These are phyloP conservation scores for Melanotaenia pygmaea DNA, from an alignment of 2,797 vertebrate species.

Conservation along the genomic window DNA sequence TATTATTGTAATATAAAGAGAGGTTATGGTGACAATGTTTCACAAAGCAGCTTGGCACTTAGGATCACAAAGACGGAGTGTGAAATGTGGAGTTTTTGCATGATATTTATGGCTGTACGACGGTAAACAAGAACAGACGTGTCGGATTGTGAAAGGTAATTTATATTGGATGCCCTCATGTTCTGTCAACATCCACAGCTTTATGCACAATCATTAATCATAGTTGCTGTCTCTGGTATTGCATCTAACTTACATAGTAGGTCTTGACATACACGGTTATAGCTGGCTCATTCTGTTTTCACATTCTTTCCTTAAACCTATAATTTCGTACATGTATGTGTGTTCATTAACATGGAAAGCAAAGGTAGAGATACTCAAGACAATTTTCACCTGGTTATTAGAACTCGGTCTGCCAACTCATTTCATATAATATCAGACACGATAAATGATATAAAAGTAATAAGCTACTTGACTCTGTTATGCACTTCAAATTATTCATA, in stretches of 20 bases:
- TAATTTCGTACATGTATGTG: slow-evolving; percentile 15
- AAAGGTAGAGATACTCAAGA: slow-evolving; percentile 51
- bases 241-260: slow-evolving; percentile 34
- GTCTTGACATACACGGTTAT: slow-evolving; percentile 45
- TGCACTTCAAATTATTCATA: slow-evolving; percentile 74
- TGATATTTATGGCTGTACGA: slow-evolving; percentile 48
- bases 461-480: slow-evolving; percentile 49
- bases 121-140: slow-evolving; percentile 53
- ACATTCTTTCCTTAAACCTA: slow-evolving; percentile 29
- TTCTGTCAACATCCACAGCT: slow-evolving; percentile 50
- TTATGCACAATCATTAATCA: slow-evolving; percentile 70
- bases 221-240: slow-evolving; percentile 42
- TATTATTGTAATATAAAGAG: slow-evolving; percentile 30
- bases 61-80: slow-evolving; percentile 18
- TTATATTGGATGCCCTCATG: slow-evolving; percentile 55
- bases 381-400: slow-evolving; percentile 61
- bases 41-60: slow-evolving; percentile 27
- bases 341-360: slow-evolving; percentile 67
- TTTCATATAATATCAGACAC: slow-evolving; percentile 58
- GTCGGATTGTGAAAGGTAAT: slow-evolving; percentile 50
- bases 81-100: slow-evolving; percentile 39
- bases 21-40: slow-evolving; percentile 11
- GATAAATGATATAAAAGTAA: slow-evolving; percentile 55
- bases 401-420: slow-evolving; percentile 51
- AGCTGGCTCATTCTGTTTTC: slow-evolving; percentile 41